Percentiles rank a stretch among this genome's conserved stretches.
These are phyloP conservation scores for Alligator sinensis DNA, from an alignment of 2,113 vertebrate genomes.

Conservation along the genomic window DNA sequence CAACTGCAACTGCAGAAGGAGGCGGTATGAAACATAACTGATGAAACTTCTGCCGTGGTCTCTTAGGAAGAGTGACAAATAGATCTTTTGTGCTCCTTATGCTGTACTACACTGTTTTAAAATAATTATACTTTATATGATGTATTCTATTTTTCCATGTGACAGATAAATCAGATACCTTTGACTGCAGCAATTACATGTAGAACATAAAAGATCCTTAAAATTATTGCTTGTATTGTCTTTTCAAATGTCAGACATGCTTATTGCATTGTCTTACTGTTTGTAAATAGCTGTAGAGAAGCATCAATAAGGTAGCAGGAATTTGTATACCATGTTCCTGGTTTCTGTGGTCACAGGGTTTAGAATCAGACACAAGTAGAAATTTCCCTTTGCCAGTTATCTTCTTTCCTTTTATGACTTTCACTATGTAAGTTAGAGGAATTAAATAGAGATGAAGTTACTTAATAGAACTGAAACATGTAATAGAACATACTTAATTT, in stretches of 20 bases:
- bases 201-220: not conserved
- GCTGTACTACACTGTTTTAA: not conserved
- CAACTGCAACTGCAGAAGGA: not conserved
- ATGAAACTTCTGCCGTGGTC: not conserved
- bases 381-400: not conserved
- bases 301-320: not conserved
- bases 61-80: not conserved
- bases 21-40: not conserved
- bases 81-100: not conserved
- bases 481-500: not conserved
- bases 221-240: not conserved
- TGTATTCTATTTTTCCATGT: not conserved
- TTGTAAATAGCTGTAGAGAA: slow-evolving; percentile 5
- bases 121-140: not conserved
- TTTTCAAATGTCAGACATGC: not conserved
- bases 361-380: not conserved
- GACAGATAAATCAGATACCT: not conserved
- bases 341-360: not conserved
- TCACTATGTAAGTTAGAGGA: not conserved
- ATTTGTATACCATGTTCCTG: slow-evolving; percentile 34
- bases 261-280: slow-evolving; percentile 23
- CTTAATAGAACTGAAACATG: not conserved
- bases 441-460: not conserved
- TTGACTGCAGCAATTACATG: not conserved
- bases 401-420: slow-evolving; percentile 13